phyloP scores from a whole-genome alignment of 2,797 vertebrate species.

The Lutjanus campechanus region DNA sequence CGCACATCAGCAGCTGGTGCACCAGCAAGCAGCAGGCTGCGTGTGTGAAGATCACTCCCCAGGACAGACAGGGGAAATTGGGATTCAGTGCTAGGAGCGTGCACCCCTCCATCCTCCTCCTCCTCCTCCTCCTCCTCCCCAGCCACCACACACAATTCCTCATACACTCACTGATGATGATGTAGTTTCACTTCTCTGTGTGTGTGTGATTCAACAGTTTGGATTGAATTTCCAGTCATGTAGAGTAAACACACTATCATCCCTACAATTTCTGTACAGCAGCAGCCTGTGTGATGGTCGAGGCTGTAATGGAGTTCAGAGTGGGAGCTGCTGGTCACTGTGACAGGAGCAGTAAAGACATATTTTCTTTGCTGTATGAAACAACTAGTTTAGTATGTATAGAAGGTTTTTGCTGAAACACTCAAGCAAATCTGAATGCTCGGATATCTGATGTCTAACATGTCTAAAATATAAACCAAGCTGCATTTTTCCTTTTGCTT shows the following conservation, averaged over 20 bases:
- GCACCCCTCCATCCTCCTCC: background rate
- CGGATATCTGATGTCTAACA: background rate
- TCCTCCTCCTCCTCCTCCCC: background rate
- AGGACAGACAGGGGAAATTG: constrained; percentile 66
- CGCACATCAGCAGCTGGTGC: constrained; percentile 62
- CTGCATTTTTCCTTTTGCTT: background rate
- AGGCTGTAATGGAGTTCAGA: constrained; percentile 25
- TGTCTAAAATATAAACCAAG: background rate
- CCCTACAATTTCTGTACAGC: background rate
- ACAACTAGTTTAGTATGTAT: background rate
- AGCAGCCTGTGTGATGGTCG: constrained; percentile 8
- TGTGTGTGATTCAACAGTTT: constrained; percentile 70
- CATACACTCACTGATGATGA: constrained; percentile 42
- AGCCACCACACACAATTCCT: constrained; percentile 13
- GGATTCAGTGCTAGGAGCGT: constrained; percentile 50
- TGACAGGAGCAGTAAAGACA: constrained; percentile 18
- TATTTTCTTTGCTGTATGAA: constrained; percentile 9
- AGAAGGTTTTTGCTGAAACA: background rate
- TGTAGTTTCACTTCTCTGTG: constrained; percentile 30
- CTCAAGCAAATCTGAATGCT: too few relatives aligned
- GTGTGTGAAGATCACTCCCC: constrained; percentile 68
- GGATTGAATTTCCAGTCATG: constrained; percentile 58
- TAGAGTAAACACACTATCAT: constrained; percentile 23
- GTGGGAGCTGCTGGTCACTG: constrained; percentile 30
- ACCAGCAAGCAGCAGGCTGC: constrained; percentile 55